Conservation (phyloP, 2,113 vertebrate species). For the Hucho hucho region DNA sequence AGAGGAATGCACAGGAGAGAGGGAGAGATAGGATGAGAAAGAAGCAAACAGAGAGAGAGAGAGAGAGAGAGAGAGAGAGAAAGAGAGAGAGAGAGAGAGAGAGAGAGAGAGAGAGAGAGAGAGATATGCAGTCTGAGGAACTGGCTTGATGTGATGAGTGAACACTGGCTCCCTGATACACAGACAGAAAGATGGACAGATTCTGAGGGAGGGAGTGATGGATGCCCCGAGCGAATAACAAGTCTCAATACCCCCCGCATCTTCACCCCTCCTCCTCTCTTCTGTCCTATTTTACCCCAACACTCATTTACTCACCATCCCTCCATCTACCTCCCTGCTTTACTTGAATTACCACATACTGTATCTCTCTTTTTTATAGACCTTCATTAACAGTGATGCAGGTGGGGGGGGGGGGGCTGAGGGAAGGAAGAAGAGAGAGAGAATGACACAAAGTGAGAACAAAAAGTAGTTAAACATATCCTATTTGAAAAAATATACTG, state of each 20-base stretch:
- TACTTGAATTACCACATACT: slow-evolving; percentile 40
- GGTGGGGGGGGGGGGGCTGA: slow-evolving; percentile 39
- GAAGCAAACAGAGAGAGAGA: no score
- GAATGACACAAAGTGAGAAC: slow-evolving; percentile 12
- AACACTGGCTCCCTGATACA: slow-evolving; percentile 21
- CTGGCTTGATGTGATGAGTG: slow-evolving; percentile 52
- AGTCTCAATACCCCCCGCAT: neutral
- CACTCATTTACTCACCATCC: slow-evolving; percentile 11
- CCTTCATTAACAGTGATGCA: slow-evolving; percentile 78
- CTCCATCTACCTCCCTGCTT: slow-evolving; percentile 26
- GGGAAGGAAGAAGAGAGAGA: slow-evolving; percentile 55
- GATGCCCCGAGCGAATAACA: slow-evolving; percentile 5
- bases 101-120: neutral
- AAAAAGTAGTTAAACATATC: no score
- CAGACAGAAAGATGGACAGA: slow-evolving; percentile 40
- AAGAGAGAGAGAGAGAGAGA: neutral
- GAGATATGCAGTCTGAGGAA: neutral
- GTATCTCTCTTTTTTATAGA: slow-evolving; percentile 56
- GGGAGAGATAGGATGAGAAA: no score
- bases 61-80: no score
- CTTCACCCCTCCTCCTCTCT: slow-evolving; percentile 5
- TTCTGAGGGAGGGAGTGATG: slow-evolving; percentile 38
- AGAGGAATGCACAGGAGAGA: neutral
- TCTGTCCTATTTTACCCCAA: neutral
- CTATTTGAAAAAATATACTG: no score